A percentile compares a stretch with the other conserved stretches of the same genome.
These are phyloP conservation scores for Asobara japonica DNA, from an alignment of 1,140 invertebrate species.

Conservation along the genomic window DNA sequence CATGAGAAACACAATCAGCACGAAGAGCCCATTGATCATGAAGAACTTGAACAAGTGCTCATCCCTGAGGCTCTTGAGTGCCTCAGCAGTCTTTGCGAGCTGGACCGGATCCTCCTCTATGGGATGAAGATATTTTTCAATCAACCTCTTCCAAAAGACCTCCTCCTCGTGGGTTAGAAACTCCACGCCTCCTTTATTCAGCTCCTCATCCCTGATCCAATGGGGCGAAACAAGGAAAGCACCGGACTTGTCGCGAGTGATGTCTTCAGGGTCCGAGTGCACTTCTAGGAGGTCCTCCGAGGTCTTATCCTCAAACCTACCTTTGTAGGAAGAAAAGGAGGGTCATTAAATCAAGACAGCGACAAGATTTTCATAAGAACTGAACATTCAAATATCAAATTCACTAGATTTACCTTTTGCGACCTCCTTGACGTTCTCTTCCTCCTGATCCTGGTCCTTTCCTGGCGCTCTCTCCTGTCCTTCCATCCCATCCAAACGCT, in stretches of 20 bases:
- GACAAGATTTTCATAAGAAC: too few relatives aligned
- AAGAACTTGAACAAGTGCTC: conserved; percentile 82
- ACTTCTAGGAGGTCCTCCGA: conserved; percentile 44
- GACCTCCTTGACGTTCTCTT: background rate
- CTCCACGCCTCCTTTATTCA: conserved; percentile 72
- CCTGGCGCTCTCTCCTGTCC: conserved; percentile 36
- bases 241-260: conserved; percentile 21
- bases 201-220: conserved; percentile 77
- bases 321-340: too few relatives aligned
- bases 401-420: conserved; percentile 8
- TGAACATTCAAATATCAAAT: background rate
- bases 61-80: conserved; percentile 75
- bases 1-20: conserved; percentile 81
- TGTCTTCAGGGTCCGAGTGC: conserved; percentile 19
- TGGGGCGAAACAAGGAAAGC: conserved; percentile 71
- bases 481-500: conserved; percentile 67
- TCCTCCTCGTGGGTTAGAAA: conserved; percentile 72
- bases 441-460: background rate
- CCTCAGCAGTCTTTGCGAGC: conserved; percentile 65
- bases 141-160: conserved; percentile 79
- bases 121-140: conserved; percentile 78
- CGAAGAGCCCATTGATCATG: conserved; percentile 86
- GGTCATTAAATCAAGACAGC: too few relatives aligned
- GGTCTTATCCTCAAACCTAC: conserved; percentile 46
- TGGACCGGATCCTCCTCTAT: conserved; percentile 70